Conservation (phyloP, 2,888 invertebrate genomes). For the Lampropteryx suffumata region DNA sequence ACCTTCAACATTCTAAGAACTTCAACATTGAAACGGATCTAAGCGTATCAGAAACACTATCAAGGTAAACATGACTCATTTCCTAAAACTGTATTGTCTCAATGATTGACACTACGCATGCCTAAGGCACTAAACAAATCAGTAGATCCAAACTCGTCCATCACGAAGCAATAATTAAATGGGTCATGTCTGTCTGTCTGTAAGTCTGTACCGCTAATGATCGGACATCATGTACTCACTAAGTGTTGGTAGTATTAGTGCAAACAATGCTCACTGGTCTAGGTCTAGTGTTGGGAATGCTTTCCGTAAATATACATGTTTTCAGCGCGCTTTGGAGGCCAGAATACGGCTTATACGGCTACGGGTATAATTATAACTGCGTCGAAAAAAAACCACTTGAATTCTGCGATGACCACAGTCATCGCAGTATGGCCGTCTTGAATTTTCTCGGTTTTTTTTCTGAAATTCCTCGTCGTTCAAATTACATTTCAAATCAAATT, state of each 20-base stretch:
- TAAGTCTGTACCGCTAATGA: conserved; percentile 48
- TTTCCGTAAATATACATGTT: not conserved
- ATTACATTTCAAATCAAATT: too few relatives aligned
- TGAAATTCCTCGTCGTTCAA: too few relatives aligned
- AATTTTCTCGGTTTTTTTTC: too few relatives aligned
- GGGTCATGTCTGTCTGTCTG: conserved; percentile 47
- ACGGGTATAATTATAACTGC: too few relatives aligned
- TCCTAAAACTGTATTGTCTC: conserved; percentile 41
- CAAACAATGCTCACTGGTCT: conserved; percentile 47
- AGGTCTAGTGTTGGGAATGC: conserved; percentile 25
- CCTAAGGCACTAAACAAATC: not conserved
- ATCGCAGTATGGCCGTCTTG: too few relatives aligned
- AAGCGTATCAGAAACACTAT: conserved; percentile 28
- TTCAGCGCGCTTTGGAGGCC: too few relatives aligned
- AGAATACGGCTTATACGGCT: too few relatives aligned
- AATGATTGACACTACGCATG: conserved; percentile 49
- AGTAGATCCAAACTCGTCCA: conserved; percentile 55
- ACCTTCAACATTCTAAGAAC: conserved; percentile 16
- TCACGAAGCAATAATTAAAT: conserved; percentile 66
- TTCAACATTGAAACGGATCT: conserved; percentile 15
- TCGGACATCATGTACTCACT: conserved; percentile 55
- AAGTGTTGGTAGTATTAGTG: conserved; percentile 55
- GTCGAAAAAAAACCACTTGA: too few relatives aligned
- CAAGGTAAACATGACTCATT: conserved; percentile 30
- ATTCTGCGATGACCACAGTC: too few relatives aligned